phyloP scores from a whole-genome alignment of 2,888 invertebrate genomes.

The Tanytarsus gracilentus region DNA sequence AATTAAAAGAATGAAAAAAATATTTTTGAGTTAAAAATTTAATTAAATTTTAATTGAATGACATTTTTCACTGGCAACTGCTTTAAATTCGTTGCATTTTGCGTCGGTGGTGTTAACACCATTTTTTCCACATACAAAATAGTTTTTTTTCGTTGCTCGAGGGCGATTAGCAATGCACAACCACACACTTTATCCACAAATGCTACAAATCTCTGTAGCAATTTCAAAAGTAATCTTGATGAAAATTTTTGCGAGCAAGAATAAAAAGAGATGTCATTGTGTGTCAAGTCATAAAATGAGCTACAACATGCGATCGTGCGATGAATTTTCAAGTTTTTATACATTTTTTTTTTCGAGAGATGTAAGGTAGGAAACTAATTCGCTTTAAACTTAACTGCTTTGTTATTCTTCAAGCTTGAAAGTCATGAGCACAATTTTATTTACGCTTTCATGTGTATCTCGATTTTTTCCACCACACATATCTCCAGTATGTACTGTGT shows the following conservation, averaged over 20 bases:
- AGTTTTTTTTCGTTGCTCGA: too few relatives aligned
- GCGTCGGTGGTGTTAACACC: too few relatives aligned
- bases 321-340: slow-evolving; percentile 9
- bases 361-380: too few relatives aligned
- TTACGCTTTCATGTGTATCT: slow-evolving; percentile 10
- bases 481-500: too few relatives aligned
- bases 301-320: slow-evolving; percentile 4
- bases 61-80: neutral
- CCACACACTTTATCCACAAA: too few relatives aligned
- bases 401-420: slow-evolving; percentile 20
- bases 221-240: neutral
- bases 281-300: slow-evolving; percentile 10
- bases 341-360: too few relatives aligned
- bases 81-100: too few relatives aligned
- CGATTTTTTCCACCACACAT: neutral
- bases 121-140: too few relatives aligned
- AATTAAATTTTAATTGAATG: neutral
- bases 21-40: neutral
- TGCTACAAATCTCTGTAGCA: too few relatives aligned
- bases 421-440: slow-evolving; percentile 26
- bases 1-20: neutral
- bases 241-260: neutral
- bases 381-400: neutral
- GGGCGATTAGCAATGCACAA: too few relatives aligned
- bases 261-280: neutral